These are phyloP conservation scores for Crotalus adamanteus DNA, from an alignment of 2,797 vertebrate genomes.

Conservation along the genomic window DNA sequence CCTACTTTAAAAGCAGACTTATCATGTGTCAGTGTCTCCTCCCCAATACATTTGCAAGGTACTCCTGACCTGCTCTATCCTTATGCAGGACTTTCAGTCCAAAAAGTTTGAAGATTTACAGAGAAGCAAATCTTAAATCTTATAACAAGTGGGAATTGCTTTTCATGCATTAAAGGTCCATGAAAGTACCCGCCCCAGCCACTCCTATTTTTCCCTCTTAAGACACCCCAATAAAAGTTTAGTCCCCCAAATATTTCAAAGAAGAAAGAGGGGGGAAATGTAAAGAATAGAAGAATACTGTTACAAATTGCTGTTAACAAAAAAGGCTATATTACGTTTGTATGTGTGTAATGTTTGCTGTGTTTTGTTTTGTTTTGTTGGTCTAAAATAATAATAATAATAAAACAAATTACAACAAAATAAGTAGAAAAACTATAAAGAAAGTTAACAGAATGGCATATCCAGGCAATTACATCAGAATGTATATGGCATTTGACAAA, in stretches of 20 bases:
- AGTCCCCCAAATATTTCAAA: too few species aligned
- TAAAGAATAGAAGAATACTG: too few species aligned
- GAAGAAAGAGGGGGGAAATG: too few species aligned
- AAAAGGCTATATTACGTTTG: too few species aligned
- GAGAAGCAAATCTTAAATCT: not conserved
- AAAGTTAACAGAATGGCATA: not conserved
- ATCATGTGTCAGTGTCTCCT: not conserved
- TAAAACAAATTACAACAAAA: not conserved
- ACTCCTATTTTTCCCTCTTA: accelerated
- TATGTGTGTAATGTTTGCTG: too few species aligned
- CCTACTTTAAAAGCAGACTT: constrained; percentile 31
- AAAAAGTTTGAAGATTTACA: not conserved
- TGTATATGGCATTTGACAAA: not conserved
- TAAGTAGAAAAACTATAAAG: not conserved
- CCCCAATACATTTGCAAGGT: not conserved
- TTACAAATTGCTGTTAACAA: too few species aligned
- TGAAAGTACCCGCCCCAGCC: constrained; percentile 8
- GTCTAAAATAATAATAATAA: too few species aligned
- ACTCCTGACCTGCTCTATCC: not conserved
- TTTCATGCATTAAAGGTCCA: not conserved
- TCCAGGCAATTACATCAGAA: not conserved
- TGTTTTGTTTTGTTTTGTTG: too few species aligned
- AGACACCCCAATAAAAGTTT: not conserved
- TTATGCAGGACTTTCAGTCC: not conserved
- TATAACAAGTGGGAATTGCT: not conserved